Evolutionary conservation across 2,113 vertebrate species (phyloP), one percentile per base, ranked within the genome.

Genomic region (Seriola rivoliana): DNA sequence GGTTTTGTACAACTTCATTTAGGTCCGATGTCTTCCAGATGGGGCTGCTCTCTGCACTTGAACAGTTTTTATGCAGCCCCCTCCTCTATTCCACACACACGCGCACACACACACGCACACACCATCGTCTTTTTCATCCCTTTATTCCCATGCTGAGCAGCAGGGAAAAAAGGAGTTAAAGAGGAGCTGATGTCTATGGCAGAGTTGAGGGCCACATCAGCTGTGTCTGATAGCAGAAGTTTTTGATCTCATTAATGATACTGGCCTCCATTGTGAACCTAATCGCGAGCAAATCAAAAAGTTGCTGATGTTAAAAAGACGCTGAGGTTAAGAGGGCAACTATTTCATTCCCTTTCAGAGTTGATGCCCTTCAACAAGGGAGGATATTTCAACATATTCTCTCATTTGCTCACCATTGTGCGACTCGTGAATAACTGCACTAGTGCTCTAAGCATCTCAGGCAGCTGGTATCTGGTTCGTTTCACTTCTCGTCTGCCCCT

Each of bases 1-100:
- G 97, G 97, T 98, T 99, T 98, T 97, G 97, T 98, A 99, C 97
- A 98, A 98, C 98, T 99, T 99, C 98, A 99, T 99, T 98, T 97
- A 96, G 97, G 97, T 96, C 97, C 96, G 97, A 98, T 97, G 97
- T 97, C 97, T 98, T 98, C 97, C 98, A 99, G 98, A 99, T 99
- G 98, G 97, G 97, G 95, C 96, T 96, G 97, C 97, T 98, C 97
- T 97, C 96, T 96, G 97, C 97, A 98, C 97, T 98, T 96, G 95
- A 98, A 97, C 97, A 91, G 96, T 97, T 99, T 94, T 99, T 97
- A 97, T 98, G 96, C 96, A 96, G 96, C 44, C 1, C 64, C 71
- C 72, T 55, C 71, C 78, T 23, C 58, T n/a, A 14, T 6, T 34
- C 14, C 16, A 34, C 69, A 44, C 55, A 50, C 70, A n/a, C 71